These are phyloP conservation scores for Drosophila repleta DNA, from an alignment of 1,140 invertebrate genomes.

Conservation along the genomic window DNA sequence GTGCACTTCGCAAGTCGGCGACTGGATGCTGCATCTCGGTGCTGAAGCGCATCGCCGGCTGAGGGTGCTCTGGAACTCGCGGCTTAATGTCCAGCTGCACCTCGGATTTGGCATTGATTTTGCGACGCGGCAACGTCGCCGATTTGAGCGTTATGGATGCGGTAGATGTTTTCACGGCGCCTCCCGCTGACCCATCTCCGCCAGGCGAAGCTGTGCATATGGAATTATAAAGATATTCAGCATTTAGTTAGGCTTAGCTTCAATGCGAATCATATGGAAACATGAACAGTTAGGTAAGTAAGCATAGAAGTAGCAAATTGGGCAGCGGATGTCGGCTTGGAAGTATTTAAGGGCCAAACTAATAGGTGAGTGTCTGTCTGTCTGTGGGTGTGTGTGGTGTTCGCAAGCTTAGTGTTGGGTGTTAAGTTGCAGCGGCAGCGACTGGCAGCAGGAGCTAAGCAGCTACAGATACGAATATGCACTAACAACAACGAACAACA, in stretches of 20 bases:
- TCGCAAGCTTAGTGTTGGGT: neutral
- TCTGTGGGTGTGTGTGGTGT: neutral
- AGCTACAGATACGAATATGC: slow-evolving; percentile 24
- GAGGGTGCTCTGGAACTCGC: slow-evolving; percentile 68
- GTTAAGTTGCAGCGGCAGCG: slow-evolving; percentile 27
- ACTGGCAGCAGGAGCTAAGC: slow-evolving; percentile 26
- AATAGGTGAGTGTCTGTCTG: neutral
- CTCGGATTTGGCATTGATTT: slow-evolving; percentile 87
- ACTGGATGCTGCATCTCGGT: slow-evolving; percentile 84
- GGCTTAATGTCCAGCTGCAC: slow-evolving; percentile 86
- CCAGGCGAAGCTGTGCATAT: slow-evolving; percentile 67
- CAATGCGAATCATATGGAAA: slow-evolving; percentile 8
- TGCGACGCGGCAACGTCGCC: slow-evolving; percentile 87
- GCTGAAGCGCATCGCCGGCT: slow-evolving; percentile 77
- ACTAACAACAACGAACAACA: slow-evolving; percentile 20
- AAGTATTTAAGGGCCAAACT: slow-evolving; percentile 6
- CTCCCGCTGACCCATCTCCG: slow-evolving; percentile 48
- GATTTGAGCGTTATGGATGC: slow-evolving; percentile 88
- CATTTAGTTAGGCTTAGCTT: slow-evolving; percentile 2
- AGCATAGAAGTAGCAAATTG: slow-evolving; percentile 22
- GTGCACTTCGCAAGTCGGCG: slow-evolving; percentile 83
- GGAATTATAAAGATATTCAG: neutral
- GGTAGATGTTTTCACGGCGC: slow-evolving; percentile 85
- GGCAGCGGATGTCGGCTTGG: slow-evolving; percentile 6
- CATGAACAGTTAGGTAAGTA: slow-evolving; percentile 28